Base-by-base conservation (phyloP, 2,113 vertebrate genomes). In the Hippocampus guttulatus region DNA sequence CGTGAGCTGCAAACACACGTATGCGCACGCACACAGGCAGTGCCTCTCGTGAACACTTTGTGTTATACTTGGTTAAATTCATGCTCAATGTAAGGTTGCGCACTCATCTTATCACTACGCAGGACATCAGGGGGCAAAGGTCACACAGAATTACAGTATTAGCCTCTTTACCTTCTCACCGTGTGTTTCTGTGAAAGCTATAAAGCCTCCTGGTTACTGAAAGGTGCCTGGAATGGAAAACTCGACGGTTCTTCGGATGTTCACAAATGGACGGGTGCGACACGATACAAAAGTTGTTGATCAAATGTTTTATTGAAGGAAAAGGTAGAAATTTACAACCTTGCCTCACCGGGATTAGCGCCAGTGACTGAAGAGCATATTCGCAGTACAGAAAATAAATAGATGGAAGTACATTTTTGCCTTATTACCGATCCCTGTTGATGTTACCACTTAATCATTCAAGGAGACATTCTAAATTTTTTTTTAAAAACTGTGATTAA, bases 1-100 rank as follows among this genome's bases (percentile, higher is more conserved):
- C 58, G 64, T 45, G 41, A 45, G 43, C 80, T 76, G 63, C 75
- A 77, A 71, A 75, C 57, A 70, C 38, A 79, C 70, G 70, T 66
- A 64, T 2, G 51, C 2, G 60, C 7, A 58, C 23, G 49, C 27
- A 16, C 65, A 45, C 58, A 63, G 8, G 41, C 20, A 41, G 8
- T 23, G 27, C 57, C 52, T 74, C 30, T 75, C 66, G 20, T 64
- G 51, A 51, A 52, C 51, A 76, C 40, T 38, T 68, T n/a, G 49
- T 27, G 75, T 69, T 65, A 15, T 25, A 27, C 41, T 47, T 65
- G 41, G 64, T 65, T 65, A 45, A 45, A 23, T 23, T 65, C 43
- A 65, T 45, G 18, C 62, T 74, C 63, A 43, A 41, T 45, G 20
- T 70, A 47, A 79, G 58, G 58, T 55, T 30, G 45, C 45, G 67